Base-by-base conservation (phyloP, 2,113 vertebrate species). In the Peromyscus polionotus region DNA sequence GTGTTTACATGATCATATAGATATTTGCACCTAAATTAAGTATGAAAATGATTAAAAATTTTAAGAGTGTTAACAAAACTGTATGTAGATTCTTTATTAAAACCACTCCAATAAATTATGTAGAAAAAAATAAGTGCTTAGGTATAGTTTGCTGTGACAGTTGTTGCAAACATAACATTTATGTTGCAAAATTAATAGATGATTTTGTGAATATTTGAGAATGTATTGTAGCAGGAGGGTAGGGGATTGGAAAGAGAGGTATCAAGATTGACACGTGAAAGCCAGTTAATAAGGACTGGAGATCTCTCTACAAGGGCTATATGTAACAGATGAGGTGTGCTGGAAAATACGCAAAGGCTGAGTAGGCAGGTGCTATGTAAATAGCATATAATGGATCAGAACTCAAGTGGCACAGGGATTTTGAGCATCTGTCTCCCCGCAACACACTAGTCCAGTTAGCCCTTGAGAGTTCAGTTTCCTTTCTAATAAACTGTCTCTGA, bases 61-160 rank as follows among this genome's bases (percentile, higher is more conserved):
- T 97, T 93, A 88, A 87, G 89, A 77, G 51, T 87, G 10, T 11
- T 4, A 93, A 80, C 70, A 57, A 61, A 92, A 45, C 26, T 70
- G 67, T 51, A 6, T 79, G 17, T 42, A 54, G 54, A 90, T 88
- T 93, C 22, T 96, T 93, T 95, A 81, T 90, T 88, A 90, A 88
- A 95, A 72, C 12, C 77, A 8, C 48, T 65, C 45, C 9, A 16
- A 26, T 26, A 36, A 14, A 61, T 45, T 80, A 72, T 31, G 36
- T n/a, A 88, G 59, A n/a, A 59, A 51, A 51, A 51, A 11, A 51
- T 51, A 51, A 51, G 51, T 51, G 51, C 51, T 51, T 17, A 95
- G n/a, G 39, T 1, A 73, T 7, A n/a, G 5, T 91, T 90, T 88
- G 57, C 0, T 65, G 63, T 68, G 72, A 81, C 63, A 57, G 39